phyloP scores from a whole-genome alignment of 2,113 vertebrate species.

The Microcebus tavaratra region DNA sequence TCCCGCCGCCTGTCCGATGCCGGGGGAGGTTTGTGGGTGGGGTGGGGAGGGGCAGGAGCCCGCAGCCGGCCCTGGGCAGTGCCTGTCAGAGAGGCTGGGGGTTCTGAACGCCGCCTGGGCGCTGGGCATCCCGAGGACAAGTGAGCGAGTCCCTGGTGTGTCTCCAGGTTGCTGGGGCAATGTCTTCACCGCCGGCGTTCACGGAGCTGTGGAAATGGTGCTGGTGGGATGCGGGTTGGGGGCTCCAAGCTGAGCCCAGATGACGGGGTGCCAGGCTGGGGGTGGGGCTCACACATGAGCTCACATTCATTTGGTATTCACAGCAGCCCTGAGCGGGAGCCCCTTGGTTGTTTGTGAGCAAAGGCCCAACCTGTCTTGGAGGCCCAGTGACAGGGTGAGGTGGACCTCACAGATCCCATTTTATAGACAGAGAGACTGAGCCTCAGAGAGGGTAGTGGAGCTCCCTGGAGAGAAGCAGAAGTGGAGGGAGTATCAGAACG shows the following conservation, averaged over 20 bases:
- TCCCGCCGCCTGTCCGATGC: conserved; percentile 70
- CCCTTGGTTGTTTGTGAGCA: neutral
- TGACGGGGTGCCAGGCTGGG: neutral
- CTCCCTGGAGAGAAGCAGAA: neutral
- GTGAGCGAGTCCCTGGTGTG: neutral
- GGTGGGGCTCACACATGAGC: neutral
- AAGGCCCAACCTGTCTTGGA: neutral
- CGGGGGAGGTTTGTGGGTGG: neutral
- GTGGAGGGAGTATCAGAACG: neutral
- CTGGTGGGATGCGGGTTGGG: neutral
- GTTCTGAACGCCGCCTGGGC: neutral
- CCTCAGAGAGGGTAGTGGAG: neutral
- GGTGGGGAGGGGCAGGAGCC: conserved; percentile 42
- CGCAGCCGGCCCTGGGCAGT: neutral
- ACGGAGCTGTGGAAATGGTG: neutral
- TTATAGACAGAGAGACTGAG: neutral
- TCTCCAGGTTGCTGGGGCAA: neutral
- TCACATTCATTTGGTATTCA: neutral
- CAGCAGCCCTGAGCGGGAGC: neutral
- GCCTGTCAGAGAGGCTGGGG: neutral
- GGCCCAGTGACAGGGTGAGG: neutral
- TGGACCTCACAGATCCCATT: neutral
- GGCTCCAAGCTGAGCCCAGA: neutral
- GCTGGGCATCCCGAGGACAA: neutral
- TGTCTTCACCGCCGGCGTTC: neutral